Evolutionary conservation across 1,140 invertebrate species (phyloP), one percentile per base, ranked within the genome.

Genomic region (Drosophila bocki): DNA sequence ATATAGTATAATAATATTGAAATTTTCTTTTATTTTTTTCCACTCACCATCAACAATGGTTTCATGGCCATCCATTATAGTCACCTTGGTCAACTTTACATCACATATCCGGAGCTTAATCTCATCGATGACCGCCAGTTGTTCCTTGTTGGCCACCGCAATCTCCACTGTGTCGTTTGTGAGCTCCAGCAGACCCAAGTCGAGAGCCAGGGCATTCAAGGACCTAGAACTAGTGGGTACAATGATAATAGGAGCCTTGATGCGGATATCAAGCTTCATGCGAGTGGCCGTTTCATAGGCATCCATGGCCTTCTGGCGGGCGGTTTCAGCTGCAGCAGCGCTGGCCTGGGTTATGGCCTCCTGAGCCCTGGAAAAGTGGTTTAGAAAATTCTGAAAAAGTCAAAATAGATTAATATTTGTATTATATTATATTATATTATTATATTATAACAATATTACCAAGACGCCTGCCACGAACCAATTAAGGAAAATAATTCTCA

Each of bases 241-340:
- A 2, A 98, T 94, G 60, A 99, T 96, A 44, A 98, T 94, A 2
- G 98, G 98, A 3, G 98, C 98, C 91, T 97, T 96, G 2, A 99
- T 93, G 45, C 96, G 95, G 3, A 99, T 94, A 77, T 96, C 95
- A 1, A 99, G 93, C 35, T 95, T 93, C 47, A 99, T 95, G 71
- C 97, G 95, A 0, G 96, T 96, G 0, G 97, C 96, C 62, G 96
- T 96, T 75, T 96, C 94, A 91, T 98, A 98, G 0, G 96, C 96
- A 78, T 96, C 96, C 84, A 98, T 95, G 0, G 98, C 96, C 82
- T 97, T 98, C 39, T 97, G 96, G 71, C 96, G 96, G 0, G 98
- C 98, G 8, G 95, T 95, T 93, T 98, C 97, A 0, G 97, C 98
- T 6, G 98, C 97, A 13, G 96, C 96, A 9, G 96, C 95, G 5